Percentiles rank a stretch among this genome's conserved stretches.
These are phyloP conservation scores for Lophotis ruficrista DNA, from an alignment of 2,113 vertebrate genomes.

Conservation along the genomic window DNA sequence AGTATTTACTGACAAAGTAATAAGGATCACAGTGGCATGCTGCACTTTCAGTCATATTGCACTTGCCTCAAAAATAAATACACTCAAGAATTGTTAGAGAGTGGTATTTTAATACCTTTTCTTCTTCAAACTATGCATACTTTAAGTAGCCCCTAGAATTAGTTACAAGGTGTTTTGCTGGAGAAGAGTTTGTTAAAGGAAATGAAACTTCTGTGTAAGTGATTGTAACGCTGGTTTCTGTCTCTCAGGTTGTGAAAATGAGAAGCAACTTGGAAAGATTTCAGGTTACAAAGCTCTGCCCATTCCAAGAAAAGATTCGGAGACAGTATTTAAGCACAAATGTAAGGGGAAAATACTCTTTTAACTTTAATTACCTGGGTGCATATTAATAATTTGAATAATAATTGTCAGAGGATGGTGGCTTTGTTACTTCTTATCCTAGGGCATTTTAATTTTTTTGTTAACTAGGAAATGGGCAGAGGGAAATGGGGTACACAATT, in stretches of 20 bases:
- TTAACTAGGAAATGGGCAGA: background rate
- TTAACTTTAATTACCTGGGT: background rate
- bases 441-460: background rate
- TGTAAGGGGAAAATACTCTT: constrained; percentile 77
- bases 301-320: constrained; percentile 96
- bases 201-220: background rate
- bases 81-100: background rate
- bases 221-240: background rate
- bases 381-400: background rate
- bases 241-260: constrained; percentile 92
- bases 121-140: background rate
- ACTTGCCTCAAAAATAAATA: background rate
- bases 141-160: background rate
- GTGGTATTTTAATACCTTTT: background rate
- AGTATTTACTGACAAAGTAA: background rate
- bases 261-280: constrained; percentile 95
- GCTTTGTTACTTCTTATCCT: background rate
- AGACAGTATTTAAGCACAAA: constrained; percentile 97
- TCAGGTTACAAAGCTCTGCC: constrained; percentile 93
- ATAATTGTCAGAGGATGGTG: background rate
- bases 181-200: background rate
- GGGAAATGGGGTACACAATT: background rate
- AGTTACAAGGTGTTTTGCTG: background rate
- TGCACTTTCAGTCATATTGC: background rate
- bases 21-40: background rate